These are phyloP conservation scores for Sarcophaga rosellei DNA, from an alignment of 2,888 invertebrate genomes.

Conservation along the genomic window DNA sequence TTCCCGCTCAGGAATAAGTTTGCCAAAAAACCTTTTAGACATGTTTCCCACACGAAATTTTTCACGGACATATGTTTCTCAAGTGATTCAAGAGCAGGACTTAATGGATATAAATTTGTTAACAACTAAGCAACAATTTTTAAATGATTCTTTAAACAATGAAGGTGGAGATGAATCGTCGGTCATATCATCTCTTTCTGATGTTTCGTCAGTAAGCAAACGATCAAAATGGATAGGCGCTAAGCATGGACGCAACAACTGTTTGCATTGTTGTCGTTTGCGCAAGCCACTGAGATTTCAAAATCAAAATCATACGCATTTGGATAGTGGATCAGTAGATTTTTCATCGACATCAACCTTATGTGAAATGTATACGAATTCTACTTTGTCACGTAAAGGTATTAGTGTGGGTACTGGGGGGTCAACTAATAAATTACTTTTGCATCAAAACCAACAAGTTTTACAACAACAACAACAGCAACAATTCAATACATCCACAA, in stretches of 20 bases:
- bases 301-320: slow-evolving; percentile 66
- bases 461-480: slow-evolving; percentile 65
- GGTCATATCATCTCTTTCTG: slow-evolving; percentile 81
- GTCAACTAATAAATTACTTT: slow-evolving; percentile 39
- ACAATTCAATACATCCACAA: slow-evolving; percentile 73
- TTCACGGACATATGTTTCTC: slow-evolving; percentile 80
- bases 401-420: neutral
- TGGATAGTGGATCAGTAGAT: slow-evolving; percentile 70
- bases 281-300: slow-evolving; percentile 73
- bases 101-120: slow-evolving; percentile 77
- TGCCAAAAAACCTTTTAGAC: slow-evolving; percentile 81
- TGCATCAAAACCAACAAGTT: slow-evolving; percentile 59
- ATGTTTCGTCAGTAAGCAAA: slow-evolving; percentile 80
- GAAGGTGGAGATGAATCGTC: slow-evolving; percentile 79
- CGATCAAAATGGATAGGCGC: slow-evolving; percentile 78
- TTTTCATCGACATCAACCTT: slow-evolving; percentile 66
- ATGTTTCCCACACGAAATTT: slow-evolving; percentile 79
- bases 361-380: slow-evolving; percentile 73
- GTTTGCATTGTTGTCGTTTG: slow-evolving; percentile 78
- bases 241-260: slow-evolving; percentile 79
- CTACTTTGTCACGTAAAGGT: slow-evolving; percentile 69
- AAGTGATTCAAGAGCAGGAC: slow-evolving; percentile 80
- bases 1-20: slow-evolving; percentile 76
- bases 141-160: slow-evolving; percentile 79
- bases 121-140: slow-evolving; percentile 76